phyloP scores from a whole-genome alignment of 1,140 invertebrate genomes.

The Phortica variegata region DNA sequence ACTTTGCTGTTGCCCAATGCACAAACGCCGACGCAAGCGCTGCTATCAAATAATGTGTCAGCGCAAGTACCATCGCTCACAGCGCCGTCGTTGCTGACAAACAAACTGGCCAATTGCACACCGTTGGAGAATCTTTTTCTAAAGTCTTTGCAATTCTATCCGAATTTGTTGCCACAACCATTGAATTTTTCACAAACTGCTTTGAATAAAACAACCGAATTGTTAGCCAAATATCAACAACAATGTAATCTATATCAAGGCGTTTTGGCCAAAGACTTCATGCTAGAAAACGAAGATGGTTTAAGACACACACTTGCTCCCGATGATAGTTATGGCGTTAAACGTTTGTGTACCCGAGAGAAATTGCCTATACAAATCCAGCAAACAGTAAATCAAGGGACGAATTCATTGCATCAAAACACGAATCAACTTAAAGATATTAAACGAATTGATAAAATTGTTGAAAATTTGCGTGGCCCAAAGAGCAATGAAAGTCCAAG shows the following conservation, averaged over 20 bases:
- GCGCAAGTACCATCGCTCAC: constrained; percentile 13
- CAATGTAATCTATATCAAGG: constrained; percentile 50
- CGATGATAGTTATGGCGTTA: constrained; percentile 31
- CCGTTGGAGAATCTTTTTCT: constrained; percentile 50
- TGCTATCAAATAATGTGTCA: constrained; percentile 6
- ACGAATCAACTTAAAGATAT: constrained; percentile 38
- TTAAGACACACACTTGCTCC: background rate
- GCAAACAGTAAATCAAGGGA: background rate
- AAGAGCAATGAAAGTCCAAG: constrained; percentile 18
- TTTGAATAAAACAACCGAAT: constrained; percentile 46
- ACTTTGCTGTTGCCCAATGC: constrained; percentile 20
- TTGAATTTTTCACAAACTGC: constrained; percentile 55
- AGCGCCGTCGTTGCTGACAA: constrained; percentile 27
- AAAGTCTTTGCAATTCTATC: constrained; percentile 54
- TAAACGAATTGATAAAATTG: constrained; percentile 48
- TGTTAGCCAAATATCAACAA: constrained; percentile 53
- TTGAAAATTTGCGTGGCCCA: constrained; percentile 32
- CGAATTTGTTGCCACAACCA: constrained; percentile 47
- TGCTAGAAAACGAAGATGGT: background rate
- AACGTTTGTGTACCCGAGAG: constrained; percentile 25
- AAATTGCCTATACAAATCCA: constrained; percentile 2
- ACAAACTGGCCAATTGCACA: constrained; percentile 35
- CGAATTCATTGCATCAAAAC: background rate
- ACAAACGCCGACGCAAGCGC: constrained; percentile 21
- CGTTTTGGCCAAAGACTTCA: constrained; percentile 24